These are phyloP conservation scores for Plebejus anna DNA, from an alignment of 2,888 invertebrate genomes.

Conservation along the genomic window DNA sequence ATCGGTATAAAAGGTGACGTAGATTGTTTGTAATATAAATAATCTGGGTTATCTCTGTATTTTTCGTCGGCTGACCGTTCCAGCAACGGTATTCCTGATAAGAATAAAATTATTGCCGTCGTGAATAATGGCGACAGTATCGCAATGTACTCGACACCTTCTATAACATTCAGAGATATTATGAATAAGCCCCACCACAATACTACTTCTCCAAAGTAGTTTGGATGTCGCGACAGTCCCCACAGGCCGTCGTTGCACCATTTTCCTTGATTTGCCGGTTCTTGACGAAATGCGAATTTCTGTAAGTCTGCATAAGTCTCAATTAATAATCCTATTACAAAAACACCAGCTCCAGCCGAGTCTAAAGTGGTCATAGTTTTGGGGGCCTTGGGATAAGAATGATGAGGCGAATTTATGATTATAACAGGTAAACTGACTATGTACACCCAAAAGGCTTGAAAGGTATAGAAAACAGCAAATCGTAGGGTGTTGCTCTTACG, in stretches of 20 bases:
- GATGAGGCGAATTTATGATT: slow-evolving; percentile 91
- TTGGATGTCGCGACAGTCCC: slow-evolving; percentile 94
- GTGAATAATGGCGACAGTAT: slow-evolving; percentile 93
- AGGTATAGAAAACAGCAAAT: slow-evolving; percentile 96
- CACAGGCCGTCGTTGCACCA: slow-evolving; percentile 96
- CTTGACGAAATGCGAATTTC: slow-evolving; percentile 93
- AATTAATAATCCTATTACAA: slow-evolving; percentile 90
- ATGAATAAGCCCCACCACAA: slow-evolving; percentile 97
- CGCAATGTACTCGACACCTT: slow-evolving; percentile 91
- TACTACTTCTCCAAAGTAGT: slow-evolving; percentile 96
- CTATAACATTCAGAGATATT: slow-evolving; percentile 91
- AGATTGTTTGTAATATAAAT: slow-evolving; percentile 91
- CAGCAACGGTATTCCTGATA: slow-evolving; percentile 93
- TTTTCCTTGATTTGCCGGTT: slow-evolving; percentile 92
- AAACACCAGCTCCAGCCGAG: slow-evolving; percentile 91
- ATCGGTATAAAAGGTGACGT: slow-evolving; percentile 95
- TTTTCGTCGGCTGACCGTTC: slow-evolving; percentile 94
- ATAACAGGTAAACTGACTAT: slow-evolving; percentile 95
- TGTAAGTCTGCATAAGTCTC: slow-evolving; percentile 96
- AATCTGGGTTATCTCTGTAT: slow-evolving; percentile 91
- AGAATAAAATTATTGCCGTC: slow-evolving; percentile 90
- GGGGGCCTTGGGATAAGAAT: slow-evolving; percentile 86
- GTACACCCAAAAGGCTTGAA: slow-evolving; percentile 95
- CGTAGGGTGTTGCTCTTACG: slow-evolving; percentile 90
- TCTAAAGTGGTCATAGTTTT: slow-evolving; percentile 93